phyloP scores from a whole-genome alignment of 2,888 invertebrate genomes.

The Belgica antarctica region DNA sequence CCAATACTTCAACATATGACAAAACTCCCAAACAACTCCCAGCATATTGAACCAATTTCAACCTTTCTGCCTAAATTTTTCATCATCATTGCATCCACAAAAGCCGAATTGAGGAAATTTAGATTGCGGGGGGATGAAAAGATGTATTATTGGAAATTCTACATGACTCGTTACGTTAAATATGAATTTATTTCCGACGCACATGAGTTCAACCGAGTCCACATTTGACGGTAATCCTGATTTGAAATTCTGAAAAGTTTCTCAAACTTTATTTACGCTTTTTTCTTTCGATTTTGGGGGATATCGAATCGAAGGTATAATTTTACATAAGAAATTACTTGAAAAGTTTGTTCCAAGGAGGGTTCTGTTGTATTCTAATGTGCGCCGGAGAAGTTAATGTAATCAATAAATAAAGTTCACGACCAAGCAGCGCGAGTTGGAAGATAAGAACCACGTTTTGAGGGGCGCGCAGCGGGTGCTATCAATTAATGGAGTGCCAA shows the following conservation, averaged over 20 bases:
- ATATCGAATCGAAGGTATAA: conserved; percentile 25
- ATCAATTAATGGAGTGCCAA: conserved; percentile 41
- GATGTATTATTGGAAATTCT: not conserved
- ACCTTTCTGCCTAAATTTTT: not conserved
- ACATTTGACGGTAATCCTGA: not conserved
- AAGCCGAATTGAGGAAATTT: not conserved
- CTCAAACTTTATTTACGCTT: too few species aligned
- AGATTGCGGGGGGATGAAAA: not conserved
- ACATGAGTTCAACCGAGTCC: too few species aligned
- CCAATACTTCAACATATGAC: not conserved
- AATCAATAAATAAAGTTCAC: conserved; percentile 35
- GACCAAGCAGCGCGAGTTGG: not conserved
- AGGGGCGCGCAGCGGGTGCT: not conserved
- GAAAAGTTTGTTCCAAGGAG: not conserved
- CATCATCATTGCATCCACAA: not conserved
- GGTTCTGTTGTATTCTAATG: conserved; percentile 7
- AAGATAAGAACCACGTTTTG: conserved; percentile 26
- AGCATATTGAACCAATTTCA: not conserved
- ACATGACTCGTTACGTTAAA: not conserved
- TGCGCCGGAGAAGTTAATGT: not conserved
- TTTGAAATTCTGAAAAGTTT: conserved; percentile 25
- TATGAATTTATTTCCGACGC: not conserved
- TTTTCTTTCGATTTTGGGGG: not conserved
- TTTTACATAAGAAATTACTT: conserved; percentile 27
- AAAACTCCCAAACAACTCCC: not conserved